Conservation (phyloP, 2,113 vertebrate genomes). For the Bolborhynchus lineola region DNA sequence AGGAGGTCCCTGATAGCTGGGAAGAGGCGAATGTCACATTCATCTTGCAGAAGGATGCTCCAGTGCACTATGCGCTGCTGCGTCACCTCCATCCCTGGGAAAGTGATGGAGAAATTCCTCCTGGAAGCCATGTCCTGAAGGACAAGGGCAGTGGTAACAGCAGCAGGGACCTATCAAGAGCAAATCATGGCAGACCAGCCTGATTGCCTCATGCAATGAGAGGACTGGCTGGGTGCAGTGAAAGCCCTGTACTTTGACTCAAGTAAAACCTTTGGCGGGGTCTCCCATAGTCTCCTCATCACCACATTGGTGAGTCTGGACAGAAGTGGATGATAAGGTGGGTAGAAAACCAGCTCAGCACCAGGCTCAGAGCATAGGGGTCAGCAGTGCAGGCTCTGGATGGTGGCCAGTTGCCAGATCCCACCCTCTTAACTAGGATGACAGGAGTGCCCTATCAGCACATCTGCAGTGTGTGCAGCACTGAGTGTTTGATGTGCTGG, state of each 20-base stretch:
- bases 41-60: not conserved
- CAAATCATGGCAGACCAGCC: not conserved
- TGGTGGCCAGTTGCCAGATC: not conserved
- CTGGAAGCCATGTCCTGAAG: not conserved
- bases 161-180: not conserved
- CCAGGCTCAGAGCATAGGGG: not conserved
- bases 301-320: fast-evolving
- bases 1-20: not conserved
- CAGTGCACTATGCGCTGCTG: not conserved
- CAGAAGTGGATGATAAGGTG: not conserved
- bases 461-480: not conserved
- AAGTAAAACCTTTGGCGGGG: not conserved
- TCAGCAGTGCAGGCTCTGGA: not conserved
- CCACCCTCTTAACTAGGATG: not conserved
- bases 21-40: not conserved
- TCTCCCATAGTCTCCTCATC: fast-evolving
- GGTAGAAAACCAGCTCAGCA: not conserved
- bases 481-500: not conserved
- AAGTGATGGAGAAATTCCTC: not conserved
- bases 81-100: not conserved
- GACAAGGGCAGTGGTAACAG: not conserved
- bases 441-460: not conserved
- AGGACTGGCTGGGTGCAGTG: not conserved
- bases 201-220: not conserved
- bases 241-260: not conserved